Evolutionary conservation across 2,888 invertebrate species (phyloP).

Genomic region (Drosophila ezoana): DNA sequence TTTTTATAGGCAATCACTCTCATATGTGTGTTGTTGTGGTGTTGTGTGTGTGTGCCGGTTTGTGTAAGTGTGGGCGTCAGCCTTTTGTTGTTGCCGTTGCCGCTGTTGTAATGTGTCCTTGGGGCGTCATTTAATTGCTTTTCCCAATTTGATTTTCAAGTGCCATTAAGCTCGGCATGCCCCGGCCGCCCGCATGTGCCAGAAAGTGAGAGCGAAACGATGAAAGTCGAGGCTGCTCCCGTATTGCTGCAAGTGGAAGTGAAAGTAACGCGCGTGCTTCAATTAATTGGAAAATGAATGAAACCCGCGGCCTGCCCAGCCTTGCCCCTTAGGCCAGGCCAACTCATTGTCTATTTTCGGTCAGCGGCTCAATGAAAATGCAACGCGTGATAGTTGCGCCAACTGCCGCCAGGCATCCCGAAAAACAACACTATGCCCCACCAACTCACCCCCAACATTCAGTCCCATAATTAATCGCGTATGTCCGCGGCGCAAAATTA

Average conservation of each 20-base stretch:
- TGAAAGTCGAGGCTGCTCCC: conserved; percentile 29
- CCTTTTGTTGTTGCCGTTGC: conserved; percentile 44
- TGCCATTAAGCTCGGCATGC: conserved; percentile 82
- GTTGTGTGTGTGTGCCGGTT: conserved; percentile 31
- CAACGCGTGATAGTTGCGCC: conserved; percentile 73
- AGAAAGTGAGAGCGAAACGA: conserved; percentile 71
- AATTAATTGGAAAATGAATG: conserved; percentile 82
- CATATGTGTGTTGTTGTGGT: conserved; percentile 41
- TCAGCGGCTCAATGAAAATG: conserved; percentile 68
- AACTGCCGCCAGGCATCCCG: conserved; percentile 22
- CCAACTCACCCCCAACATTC: neutral
- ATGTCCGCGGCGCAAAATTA: conserved; percentile 82
- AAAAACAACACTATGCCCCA: conserved; percentile 46
- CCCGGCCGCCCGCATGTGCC: conserved; percentile 57
- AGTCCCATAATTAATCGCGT: conserved; percentile 83
- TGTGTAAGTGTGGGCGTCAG: conserved; percentile 33
- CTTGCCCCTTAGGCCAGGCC: neutral
- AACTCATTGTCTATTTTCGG: conserved; percentile 73
- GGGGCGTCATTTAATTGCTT: conserved; percentile 85
- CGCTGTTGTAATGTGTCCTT: conserved; percentile 84
- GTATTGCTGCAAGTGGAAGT: conserved; percentile 57
- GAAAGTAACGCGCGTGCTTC: conserved; percentile 81
- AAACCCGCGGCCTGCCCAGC: conserved; percentile 31
- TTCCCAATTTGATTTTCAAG: conserved; percentile 84
- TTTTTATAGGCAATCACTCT: conserved; percentile 79